These are phyloP conservation scores for Eupithecia vulgata DNA, from an alignment of 2,888 invertebrate species.

Conservation along the genomic window DNA sequence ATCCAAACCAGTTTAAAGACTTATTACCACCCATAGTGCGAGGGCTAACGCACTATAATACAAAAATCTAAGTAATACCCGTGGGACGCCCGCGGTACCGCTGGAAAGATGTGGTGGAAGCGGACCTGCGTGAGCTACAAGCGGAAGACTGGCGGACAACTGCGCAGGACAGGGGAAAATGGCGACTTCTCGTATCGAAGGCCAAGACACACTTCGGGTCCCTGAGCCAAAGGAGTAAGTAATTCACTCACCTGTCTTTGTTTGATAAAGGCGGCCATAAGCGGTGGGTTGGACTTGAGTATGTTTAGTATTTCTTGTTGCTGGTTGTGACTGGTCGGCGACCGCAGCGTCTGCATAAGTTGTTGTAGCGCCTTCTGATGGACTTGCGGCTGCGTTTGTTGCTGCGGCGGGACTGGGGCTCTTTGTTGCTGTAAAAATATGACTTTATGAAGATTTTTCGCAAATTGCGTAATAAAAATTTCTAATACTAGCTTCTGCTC, in stretches of 20 bases:
- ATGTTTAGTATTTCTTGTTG: slow-evolving; percentile 95
- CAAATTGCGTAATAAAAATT: not conserved
- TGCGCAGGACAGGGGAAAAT: no score
- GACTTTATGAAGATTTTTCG: not conserved
- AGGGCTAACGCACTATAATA: no score
- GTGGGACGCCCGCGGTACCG: no score
- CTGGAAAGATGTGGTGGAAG: no score
- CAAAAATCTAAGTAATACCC: no score
- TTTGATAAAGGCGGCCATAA: slow-evolving; percentile 97
- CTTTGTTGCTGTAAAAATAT: slow-evolving; percentile 51
- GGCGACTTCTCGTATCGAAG: no score
- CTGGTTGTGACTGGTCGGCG: slow-evolving; percentile 95
- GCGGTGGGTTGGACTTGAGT: slow-evolving; percentile 95
- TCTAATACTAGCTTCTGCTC: no score
- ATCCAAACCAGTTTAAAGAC: no score
- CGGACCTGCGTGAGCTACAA: no score
- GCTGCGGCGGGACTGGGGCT: slow-evolving; percentile 72
- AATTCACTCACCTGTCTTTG: slow-evolving; percentile 86
- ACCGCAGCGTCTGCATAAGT: slow-evolving; percentile 94
- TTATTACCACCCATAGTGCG: no score
- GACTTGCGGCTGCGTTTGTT: slow-evolving; percentile 71
- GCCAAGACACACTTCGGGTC: no score
- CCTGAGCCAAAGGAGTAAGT: not conserved
- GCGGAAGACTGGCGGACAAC: no score
- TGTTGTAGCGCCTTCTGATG: slow-evolving; percentile 89